phyloP scores from a whole-genome alignment of 1,140 invertebrate species.

The Formica selysi region DNA sequence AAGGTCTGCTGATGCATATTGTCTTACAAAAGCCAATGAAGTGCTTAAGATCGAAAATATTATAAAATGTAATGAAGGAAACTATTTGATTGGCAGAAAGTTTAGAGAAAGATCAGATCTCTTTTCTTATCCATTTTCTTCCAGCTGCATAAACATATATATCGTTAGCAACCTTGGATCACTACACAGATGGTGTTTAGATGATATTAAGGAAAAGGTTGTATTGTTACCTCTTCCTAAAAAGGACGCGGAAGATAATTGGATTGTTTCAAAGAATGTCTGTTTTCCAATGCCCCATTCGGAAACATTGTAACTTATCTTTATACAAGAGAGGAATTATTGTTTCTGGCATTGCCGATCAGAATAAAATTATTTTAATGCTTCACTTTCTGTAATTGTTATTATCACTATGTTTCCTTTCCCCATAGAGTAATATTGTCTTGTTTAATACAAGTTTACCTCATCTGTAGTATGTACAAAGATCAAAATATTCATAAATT shows the following conservation, averaged over 20 bases:
- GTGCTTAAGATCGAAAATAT: background rate
- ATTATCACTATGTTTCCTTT: background rate
- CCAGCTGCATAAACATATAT: background rate
- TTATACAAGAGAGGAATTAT: too few species aligned
- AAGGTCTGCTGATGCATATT: conserved; percentile 1
- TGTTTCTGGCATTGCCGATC: too few species aligned
- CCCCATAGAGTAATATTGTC: background rate
- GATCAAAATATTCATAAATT: too few species aligned
- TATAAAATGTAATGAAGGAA: background rate
- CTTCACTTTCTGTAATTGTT: background rate
- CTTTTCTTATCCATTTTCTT: conserved; percentile 23
- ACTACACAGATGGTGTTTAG: background rate
- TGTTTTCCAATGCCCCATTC: conserved; percentile 24
- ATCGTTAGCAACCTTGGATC: conserved; percentile 8
- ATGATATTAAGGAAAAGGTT: conserved; percentile 21
- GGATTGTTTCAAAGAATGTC: background rate
- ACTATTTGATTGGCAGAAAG: conserved; percentile 4
- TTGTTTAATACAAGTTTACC: background rate
- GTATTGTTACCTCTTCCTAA: background rate
- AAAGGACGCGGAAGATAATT: background rate
- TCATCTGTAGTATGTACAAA: too few species aligned
- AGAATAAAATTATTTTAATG: background rate
- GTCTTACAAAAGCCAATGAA: conserved; percentile 16
- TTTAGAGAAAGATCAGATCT: conserved; percentile 5
- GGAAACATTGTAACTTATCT: background rate